phyloP scores from a whole-genome alignment of 2,888 invertebrate genomes.

The Orthonevra nobilis region DNA sequence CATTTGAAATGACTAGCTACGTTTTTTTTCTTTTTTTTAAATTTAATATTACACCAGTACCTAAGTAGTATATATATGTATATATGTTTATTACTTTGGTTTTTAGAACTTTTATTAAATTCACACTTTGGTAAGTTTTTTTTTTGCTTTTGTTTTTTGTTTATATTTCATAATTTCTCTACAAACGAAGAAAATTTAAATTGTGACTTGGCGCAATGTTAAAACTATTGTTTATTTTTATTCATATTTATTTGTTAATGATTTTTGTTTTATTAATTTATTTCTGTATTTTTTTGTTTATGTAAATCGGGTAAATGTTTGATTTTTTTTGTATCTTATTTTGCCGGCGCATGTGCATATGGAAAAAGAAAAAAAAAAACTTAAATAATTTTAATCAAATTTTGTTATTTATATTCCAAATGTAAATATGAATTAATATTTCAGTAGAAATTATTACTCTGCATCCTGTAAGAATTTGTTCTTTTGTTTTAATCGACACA shows the following conservation, averaged over 20 bases:
- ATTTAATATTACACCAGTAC: constrained; percentile 70
- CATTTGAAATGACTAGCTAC: constrained; percentile 71
- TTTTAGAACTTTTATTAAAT: constrained; percentile 67
- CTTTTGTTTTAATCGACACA: constrained; percentile 31
- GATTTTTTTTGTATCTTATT: constrained; percentile 20
- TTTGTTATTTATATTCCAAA: constrained; percentile 48
- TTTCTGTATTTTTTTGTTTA: constrained; percentile 23
- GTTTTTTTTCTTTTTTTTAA: no score
- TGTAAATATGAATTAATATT: constrained; percentile 54
- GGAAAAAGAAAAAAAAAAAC: constrained; percentile 31
- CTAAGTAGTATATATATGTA: constrained; percentile 63
- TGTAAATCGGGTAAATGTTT: constrained; percentile 48
- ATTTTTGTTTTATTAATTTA: constrained; percentile 29
- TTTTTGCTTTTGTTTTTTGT: constrained; percentile 8
- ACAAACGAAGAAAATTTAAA: constrained; percentile 59
- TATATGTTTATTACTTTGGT: constrained; percentile 60
- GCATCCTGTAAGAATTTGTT: constrained; percentile 47
- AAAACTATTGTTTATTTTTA: constrained; percentile 48
- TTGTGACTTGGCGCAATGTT: constrained; percentile 51
- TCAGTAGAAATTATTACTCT: constrained; percentile 50
- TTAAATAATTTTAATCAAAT: constrained; percentile 38
- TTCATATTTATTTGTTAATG: no score
- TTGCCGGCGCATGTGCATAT: constrained; percentile 36
- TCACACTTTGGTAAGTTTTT: constrained; percentile 70
- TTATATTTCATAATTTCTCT: constrained; percentile 27